A percentile compares a stretch with the other conserved stretches of the same genome.
Conservation (phyloP, 1,140 invertebrate species). For the Nylanderia fulva region DNA sequence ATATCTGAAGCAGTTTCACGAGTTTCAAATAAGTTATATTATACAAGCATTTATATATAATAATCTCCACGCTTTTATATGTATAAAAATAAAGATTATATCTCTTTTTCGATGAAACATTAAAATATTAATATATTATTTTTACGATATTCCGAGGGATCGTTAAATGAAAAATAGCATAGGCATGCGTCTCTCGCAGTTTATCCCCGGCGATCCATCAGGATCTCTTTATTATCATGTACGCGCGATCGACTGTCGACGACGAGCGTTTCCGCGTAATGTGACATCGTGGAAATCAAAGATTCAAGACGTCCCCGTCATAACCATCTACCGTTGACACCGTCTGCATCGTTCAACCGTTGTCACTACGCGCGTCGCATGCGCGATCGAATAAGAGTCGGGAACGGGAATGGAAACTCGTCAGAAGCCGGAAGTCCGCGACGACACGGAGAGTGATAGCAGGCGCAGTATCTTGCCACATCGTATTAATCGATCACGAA, state of each 20-base stretch:
- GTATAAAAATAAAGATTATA: not conserved
- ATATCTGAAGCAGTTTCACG: no score
- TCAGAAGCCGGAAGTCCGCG: slow-evolving; percentile 68
- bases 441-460: slow-evolving; percentile 14
- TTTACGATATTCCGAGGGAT: not conserved
- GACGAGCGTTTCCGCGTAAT: slow-evolving; percentile 70
- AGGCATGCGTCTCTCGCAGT: not conserved
- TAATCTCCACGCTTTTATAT: not conserved
- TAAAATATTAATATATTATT: no score
- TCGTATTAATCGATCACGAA: slow-evolving; percentile 59
- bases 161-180: not conserved
- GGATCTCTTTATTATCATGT: slow-evolving; percentile 17
- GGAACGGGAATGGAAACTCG: not conserved
- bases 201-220: slow-evolving; percentile 11
- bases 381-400: slow-evolving; percentile 61
- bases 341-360: slow-evolving; percentile 80
- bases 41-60: no score
- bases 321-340: slow-evolving; percentile 82
- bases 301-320: slow-evolving; percentile 79
- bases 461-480: slow-evolving; percentile 28
- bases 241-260: slow-evolving; percentile 53
- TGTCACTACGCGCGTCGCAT: slow-evolving; percentile 76
- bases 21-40: no score
- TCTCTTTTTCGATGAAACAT: not conserved
- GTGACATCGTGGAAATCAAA: slow-evolving; percentile 78